Evolutionary conservation across 1,140 invertebrate genomes (phyloP), one percentile per base, ranked within the genome.

Genomic region (Drosophila triauraria): DNA sequence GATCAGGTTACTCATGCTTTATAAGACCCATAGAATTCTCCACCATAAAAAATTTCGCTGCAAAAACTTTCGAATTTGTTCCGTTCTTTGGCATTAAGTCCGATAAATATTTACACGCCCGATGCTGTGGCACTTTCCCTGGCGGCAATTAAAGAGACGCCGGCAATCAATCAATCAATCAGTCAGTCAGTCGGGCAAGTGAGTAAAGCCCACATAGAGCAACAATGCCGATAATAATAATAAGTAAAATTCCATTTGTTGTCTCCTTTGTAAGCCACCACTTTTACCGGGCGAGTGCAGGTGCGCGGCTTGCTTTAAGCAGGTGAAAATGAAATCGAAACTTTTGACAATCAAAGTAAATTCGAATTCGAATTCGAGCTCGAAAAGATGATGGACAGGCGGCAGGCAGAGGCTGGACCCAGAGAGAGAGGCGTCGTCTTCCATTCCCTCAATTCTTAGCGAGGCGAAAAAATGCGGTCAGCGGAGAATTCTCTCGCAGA

Each of bases 311-410:
- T 6, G 32, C 32, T 35, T 35, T 9, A 35, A 80, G 61, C 81
- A 90, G 84, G 84, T 88, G 85, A 90, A 88, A 88, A 88, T 88
- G 84, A 88, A 88, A 88, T 90, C 78, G 84, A 88, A 86, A 79
- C 79, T 85, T 63, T 27, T 20, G 40, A 60, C 53, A 53, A 47
- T 62, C 58, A 68, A 68, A 68, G 64, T 43, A 32, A 48, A 43
- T 64, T 57, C 63, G 67, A 44, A 44, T 57, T 57, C 43, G 23
- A 50, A 53, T 42, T 51, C 48, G 47, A 43, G 27, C 53, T 48
- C 32, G 27, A 63, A 63, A 43, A 64, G 40, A 71, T 70, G 65
- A 70, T 74, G 70, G 65, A 70, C 69, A 72, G 57, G 64, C 47
- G 25, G 23, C 69, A 72, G 57, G 64, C 47, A 20, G 23, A 44